Conservation (phyloP, 2,113 vertebrate species). For the Poicephalus meyeri region DNA sequence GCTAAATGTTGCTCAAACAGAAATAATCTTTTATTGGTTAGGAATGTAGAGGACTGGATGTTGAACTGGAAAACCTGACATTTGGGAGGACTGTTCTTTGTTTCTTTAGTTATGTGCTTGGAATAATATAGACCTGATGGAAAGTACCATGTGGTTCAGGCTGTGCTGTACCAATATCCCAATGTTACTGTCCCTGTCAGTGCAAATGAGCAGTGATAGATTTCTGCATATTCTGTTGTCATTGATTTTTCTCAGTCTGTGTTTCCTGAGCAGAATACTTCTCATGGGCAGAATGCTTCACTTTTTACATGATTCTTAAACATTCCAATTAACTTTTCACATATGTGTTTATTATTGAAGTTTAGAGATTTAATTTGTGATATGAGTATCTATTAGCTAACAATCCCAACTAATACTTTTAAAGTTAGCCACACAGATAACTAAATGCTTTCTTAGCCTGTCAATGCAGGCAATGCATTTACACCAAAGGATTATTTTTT, state of each 20-base stretch:
- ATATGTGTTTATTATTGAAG: not conserved
- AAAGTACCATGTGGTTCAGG: not conserved
- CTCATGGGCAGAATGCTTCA: not conserved
- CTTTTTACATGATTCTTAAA: not conserved
- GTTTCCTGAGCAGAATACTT: not conserved
- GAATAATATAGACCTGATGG: not conserved
- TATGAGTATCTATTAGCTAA: not conserved
- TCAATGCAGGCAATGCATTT: not conserved
- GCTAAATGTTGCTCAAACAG: conserved; percentile 25
- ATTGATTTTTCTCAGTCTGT: not conserved
- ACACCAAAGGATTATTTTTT: not conserved
- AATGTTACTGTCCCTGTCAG: accelerated
- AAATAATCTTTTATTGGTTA: not conserved
- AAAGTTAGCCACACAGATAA: not conserved
- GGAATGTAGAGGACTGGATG: not conserved
- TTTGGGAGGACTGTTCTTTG: not conserved
- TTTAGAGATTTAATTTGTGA: not conserved
- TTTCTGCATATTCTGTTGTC: not conserved
- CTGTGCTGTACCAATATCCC: not conserved
- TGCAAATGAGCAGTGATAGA: not conserved
- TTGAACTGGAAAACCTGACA: not conserved
- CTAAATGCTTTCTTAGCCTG: not conserved
- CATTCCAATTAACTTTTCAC: not conserved
- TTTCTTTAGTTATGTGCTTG: not conserved
- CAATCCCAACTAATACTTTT: not conserved